Evolutionary conservation across 1,140 invertebrate genomes (phyloP).

Genomic region (Melipona quadrifasciata): DNA sequence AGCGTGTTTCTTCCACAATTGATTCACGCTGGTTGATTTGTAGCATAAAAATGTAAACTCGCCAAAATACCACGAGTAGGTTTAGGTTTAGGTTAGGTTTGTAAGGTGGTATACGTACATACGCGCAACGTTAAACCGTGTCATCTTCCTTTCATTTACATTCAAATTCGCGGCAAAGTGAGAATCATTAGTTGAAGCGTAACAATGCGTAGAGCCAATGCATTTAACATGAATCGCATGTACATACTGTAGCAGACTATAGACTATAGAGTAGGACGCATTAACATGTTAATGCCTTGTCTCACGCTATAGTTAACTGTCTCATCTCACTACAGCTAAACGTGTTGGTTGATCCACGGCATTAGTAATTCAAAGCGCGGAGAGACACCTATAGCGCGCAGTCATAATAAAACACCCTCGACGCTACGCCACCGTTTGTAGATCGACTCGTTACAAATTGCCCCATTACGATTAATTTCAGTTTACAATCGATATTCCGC

Average conservation of each 20-base stretch:
- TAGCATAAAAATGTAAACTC: background rate
- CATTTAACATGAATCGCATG: conserved; percentile 54
- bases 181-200: conserved; percentile 37
- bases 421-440: background rate
- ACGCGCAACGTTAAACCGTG: conserved; percentile 2
- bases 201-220: conserved; percentile 43
- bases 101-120: background rate
- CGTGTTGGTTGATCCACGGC: conserved; percentile 44
- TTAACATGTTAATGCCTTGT: conserved; percentile 56
- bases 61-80: background rate
- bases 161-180: conserved; percentile 32
- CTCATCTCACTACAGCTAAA: conserved; percentile 43
- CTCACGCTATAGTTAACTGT: conserved; percentile 44
- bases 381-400: conserved; percentile 26
- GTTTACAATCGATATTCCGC: background rate
- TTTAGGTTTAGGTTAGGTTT: too few relatives aligned
- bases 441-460: conserved; percentile 30
- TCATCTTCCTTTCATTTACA: conserved; percentile 39
- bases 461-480: conserved; percentile 5
- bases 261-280: conserved; percentile 25
- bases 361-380: conserved; percentile 49
- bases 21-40: too few relatives aligned
- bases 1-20: background rate
- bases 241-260: conserved; percentile 11
- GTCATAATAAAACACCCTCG: conserved; percentile 45